Conservation (phyloP, 2,888 invertebrate species). For the Anodontia alba region DNA sequence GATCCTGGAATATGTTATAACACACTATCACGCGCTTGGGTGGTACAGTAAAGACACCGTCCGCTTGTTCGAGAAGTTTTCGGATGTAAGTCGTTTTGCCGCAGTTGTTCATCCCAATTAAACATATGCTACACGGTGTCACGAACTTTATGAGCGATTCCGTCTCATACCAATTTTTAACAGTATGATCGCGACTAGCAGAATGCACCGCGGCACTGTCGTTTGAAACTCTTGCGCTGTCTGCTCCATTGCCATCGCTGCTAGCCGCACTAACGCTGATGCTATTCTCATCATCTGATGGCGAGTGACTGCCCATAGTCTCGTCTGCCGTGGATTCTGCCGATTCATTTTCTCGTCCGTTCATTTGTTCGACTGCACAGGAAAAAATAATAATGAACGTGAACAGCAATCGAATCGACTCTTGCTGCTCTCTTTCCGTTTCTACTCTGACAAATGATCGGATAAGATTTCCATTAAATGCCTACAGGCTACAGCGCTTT, state of each 20-base stretch:
- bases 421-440: background rate
- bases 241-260: background rate
- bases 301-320: background rate
- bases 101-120: slow-evolving; percentile 10
- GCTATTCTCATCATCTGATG: background rate
- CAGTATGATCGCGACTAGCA: background rate
- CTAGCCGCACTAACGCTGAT: background rate
- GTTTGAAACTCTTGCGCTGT: background rate
- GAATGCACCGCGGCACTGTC: background rate
- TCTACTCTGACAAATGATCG: background rate
- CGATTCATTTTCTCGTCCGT: background rate
- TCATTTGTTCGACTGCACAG: no score
- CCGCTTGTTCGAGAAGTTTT: background rate
- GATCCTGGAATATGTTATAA: background rate
- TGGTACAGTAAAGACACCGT: background rate
- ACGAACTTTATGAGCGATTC: slow-evolving; percentile 15
- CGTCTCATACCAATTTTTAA: slow-evolving; percentile 8
- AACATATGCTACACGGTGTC: background rate
- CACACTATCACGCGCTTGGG: background rate
- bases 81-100: background rate
- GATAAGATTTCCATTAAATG: background rate
- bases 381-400: no score
- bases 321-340: background rate
- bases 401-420: background rate
- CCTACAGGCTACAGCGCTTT: background rate